Evolutionary conservation across 2,888 invertebrate genomes (phyloP).

Genomic region (Rhagium mordax): DNA sequence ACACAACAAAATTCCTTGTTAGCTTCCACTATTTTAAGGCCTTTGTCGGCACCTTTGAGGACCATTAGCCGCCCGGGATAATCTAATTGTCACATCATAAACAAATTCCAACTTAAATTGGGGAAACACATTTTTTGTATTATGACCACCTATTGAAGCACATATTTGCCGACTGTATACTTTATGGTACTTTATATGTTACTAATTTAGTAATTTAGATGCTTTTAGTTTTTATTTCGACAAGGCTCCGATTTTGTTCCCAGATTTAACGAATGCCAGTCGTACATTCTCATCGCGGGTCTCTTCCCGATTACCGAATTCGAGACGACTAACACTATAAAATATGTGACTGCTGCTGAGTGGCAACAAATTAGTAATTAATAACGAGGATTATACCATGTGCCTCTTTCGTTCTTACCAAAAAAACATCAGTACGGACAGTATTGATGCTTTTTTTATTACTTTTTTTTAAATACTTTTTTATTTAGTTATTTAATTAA

Average conservation of each 20-base stretch:
- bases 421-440: too few relatives aligned
- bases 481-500: too few relatives aligned
- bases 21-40: conserved; percentile 46
- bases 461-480: too few relatives aligned
- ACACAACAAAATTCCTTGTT: conserved; percentile 54
- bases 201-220: conserved; percentile 47
- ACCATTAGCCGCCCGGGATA: conserved; percentile 54
- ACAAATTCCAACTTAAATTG: conserved; percentile 58
- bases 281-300: background rate
- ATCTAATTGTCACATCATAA: conserved; percentile 61
- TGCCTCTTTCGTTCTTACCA: background rate
- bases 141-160: conserved; percentile 49
- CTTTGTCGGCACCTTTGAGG: conserved; percentile 59
- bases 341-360: background rate
- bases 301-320: background rate
- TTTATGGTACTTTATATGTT: conserved; percentile 46
- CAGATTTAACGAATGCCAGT: conserved; percentile 4
- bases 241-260: background rate
- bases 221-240: conserved; percentile 3
- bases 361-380: background rate
- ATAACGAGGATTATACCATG: too few relatives aligned
- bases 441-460: too few relatives aligned
- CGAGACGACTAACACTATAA: background rate
- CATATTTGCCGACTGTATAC: conserved; percentile 39
- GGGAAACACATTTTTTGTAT: conserved; percentile 43